Base-by-base conservation (phyloP, 1,140 invertebrate genomes). In the Bombus superbus region DNA sequence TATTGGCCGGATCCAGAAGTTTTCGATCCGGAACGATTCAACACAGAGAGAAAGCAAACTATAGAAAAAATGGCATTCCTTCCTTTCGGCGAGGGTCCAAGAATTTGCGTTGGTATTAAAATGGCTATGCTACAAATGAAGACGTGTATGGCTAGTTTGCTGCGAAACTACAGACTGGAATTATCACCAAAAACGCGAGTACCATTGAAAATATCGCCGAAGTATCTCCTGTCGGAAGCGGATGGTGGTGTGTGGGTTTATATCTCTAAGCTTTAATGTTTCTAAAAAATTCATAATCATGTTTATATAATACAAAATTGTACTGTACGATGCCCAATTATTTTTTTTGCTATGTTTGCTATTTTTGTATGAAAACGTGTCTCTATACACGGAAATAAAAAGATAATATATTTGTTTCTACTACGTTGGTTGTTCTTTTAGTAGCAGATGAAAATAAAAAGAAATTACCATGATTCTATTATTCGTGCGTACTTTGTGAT, bases 1-100 rank as follows among this genome's bases (percentile, higher is more conserved):
- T 81, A 74, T 28, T 81, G 83, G 93, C 92, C 95, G 8, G 94
- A 97, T 62, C 97, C 97, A 5, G 95, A 96, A 15, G 90, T 91
- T 22, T 97, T 97, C 91, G 94, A 97, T 91, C 97, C 97, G 0
- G 96, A 97, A 22, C 94, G 97, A 86, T 98, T 97, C 88, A 88
- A 92, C 8, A 93, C 95, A 3, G 92, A 94, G 42, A 92, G 92
- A 18, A 92, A 92, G n/a, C 79, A 85, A 8, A 22, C 6, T 0
- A 76, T 87, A 8, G 92, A 91, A 68, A 95, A 88, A 53, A 94
- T 89, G 74, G 75, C 81, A 1, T 97, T 95, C 89, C 86, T 97
- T 40, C 96, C 97, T 4, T 97, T 97, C 89, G 96, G 96, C 2
- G 96, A 96, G 38, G 96, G 96, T 9, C 94, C 95, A 0, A 93